Evolutionary conservation across 2,888 invertebrate genomes (phyloP).

Genomic region (Mimumesa dahlbomi): DNA sequence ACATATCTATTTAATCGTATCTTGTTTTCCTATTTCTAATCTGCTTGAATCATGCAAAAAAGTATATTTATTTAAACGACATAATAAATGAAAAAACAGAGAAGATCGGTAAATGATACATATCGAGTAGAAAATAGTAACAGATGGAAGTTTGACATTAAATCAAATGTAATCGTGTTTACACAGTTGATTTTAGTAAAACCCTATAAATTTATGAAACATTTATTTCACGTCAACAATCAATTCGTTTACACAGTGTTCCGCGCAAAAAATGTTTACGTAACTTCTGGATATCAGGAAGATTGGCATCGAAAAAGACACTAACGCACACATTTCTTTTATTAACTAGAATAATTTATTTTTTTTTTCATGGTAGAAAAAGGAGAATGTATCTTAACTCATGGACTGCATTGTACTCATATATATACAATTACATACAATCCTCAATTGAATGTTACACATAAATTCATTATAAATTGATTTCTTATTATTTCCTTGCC

Average conservation of each 20-base stretch:
- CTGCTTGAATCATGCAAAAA: too few relatives aligned
- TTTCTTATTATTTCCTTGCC: slow-evolving; percentile 66
- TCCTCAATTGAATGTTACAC: slow-evolving; percentile 79
- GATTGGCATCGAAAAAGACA: slow-evolving; percentile 36
- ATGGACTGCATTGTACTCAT: slow-evolving; percentile 79
- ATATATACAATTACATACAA: slow-evolving; percentile 79
- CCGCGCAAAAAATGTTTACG: slow-evolving; percentile 1
- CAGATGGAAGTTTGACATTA: too few relatives aligned
- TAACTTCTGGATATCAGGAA: slow-evolving; percentile 12
- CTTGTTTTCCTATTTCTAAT: too few relatives aligned
- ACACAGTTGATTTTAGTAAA: slow-evolving; percentile 4
- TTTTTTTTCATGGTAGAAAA: slow-evolving; percentile 80
- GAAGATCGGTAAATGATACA: too few relatives aligned
- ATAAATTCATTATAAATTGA: slow-evolving; percentile 78
- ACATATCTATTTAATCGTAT: too few relatives aligned
- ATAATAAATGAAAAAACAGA: too few relatives aligned
- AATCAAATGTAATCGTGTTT: too few relatives aligned
- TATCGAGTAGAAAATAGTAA: too few relatives aligned
- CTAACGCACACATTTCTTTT: slow-evolving; percentile 68
- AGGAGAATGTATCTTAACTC: slow-evolving; percentile 80
- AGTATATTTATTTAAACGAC: too few relatives aligned
- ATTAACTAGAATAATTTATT: slow-evolving; percentile 81
- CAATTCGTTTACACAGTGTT: slow-evolving; percentile 25
- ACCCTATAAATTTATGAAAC: slow-evolving; percentile 26
- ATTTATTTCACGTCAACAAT: slow-evolving; percentile 43